Evolutionary conservation across 2,888 invertebrate genomes (phyloP).

Genomic region (Xylophagus ater): DNA sequence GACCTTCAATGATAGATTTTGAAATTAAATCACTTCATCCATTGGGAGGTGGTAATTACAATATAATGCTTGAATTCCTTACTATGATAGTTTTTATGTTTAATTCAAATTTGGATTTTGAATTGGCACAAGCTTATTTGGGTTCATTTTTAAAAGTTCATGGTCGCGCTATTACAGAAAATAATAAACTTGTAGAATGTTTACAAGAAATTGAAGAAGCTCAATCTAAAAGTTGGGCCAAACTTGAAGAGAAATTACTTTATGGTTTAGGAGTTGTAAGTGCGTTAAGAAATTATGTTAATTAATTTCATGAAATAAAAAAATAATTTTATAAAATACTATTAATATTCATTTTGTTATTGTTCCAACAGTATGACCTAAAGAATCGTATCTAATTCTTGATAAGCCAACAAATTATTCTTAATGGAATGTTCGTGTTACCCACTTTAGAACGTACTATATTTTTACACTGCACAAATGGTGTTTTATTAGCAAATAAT

Average conservation of each 20-base stretch:
- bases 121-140: conserved; percentile 81
- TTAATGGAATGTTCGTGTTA: no score
- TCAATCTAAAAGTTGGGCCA: conserved; percentile 52
- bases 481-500: no score
- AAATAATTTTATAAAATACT: conserved; percentile 1
- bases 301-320: conserved; percentile 14
- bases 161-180: conserved; percentile 48
- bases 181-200: conserved; percentile 43
- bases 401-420: no score
- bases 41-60: conserved; percentile 57
- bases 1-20: conserved; percentile 76
- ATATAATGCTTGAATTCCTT: conserved; percentile 67
- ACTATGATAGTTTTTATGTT: conserved; percentile 60
- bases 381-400: no score
- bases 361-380: no score
- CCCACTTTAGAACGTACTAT: no score
- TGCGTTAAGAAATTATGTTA: conserved; percentile 51
- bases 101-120: conserved; percentile 68
- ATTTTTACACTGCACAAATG: no score
- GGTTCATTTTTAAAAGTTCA: conserved; percentile 77
- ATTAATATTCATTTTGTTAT: no score
- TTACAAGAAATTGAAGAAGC: conserved; percentile 48
- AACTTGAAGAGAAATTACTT: conserved; percentile 55
- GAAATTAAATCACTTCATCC: conserved; percentile 73
- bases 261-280: conserved; percentile 67